Percentiles rank a stretch among this genome's conserved stretches.
These are phyloP conservation scores for Zaprionus ornatus DNA, from an alignment of 1,140 invertebrate genomes.

Conservation along the genomic window DNA sequence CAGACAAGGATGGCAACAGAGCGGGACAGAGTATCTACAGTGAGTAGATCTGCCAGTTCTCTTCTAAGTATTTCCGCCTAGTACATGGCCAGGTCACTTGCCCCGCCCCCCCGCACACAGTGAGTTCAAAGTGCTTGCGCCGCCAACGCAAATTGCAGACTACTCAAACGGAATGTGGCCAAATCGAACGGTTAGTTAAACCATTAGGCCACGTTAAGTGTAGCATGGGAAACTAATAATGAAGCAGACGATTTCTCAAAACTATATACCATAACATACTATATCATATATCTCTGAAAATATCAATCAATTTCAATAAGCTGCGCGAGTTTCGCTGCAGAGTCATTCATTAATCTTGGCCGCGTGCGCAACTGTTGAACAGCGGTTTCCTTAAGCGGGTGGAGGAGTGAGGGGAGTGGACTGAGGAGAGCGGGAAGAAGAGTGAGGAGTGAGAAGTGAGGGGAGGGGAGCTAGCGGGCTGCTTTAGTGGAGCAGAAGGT, in stretches of 20 bases:
- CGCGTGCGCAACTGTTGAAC: constrained; percentile 79
- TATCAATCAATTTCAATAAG: constrained; percentile 79
- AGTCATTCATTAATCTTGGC: constrained; percentile 76
- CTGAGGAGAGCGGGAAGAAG: neutral
- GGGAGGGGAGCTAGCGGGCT: neutral
- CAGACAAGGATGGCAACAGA: constrained; percentile 7
- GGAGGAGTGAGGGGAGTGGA: neutral
- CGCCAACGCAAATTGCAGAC: constrained; percentile 73
- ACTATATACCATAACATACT: neutral
- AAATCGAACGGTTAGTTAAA: constrained; percentile 36
- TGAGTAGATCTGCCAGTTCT: neutral
- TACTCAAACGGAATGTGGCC: constrained; percentile 17
- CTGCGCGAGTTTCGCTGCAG: constrained; percentile 17
- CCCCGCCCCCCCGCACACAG: constrained; percentile 48
- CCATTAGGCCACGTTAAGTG: constrained; percentile 63
- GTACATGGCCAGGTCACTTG: constrained; percentile 3
- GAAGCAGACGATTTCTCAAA: constrained; percentile 58
- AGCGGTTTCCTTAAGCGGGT: constrained; percentile 45
- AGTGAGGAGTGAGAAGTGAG: neutral
- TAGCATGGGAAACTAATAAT: constrained; percentile 77
- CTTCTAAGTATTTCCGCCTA: constrained; percentile 3
- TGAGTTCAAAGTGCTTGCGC: constrained; percentile 66
- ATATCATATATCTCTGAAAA: constrained; percentile 50
- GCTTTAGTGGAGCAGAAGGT: constrained; percentile 72
- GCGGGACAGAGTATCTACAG: constrained; percentile 1